Evolutionary conservation across 2,888 invertebrate species (phyloP), one percentile per base, ranked within the genome.

Genomic region (Folsomia manolachei): DNA sequence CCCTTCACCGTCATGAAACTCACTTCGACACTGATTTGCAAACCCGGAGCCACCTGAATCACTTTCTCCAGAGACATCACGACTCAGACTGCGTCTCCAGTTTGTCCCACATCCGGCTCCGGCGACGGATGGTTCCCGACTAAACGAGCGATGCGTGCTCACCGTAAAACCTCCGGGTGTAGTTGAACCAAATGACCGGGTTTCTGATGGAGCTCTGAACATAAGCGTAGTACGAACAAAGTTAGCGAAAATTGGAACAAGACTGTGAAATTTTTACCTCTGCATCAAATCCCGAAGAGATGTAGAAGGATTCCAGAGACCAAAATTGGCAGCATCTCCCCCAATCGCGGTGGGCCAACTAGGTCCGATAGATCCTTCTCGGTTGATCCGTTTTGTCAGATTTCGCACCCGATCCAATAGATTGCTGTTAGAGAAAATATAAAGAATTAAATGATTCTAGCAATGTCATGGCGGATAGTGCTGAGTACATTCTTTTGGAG

Each of bases 321-420:
- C 75, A 74, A 78, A 79, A 26, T 71, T 74, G n/a, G 73, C 71
- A 25, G 75, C 70, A 24, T 79, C 78, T 26, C 64, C 66, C 26
- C 62, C 68, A 82, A 56, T 18, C 21, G 88, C 87, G 81, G 87
- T 87, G 63, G 89, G 88, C 83, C 90, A 90, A 65, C 87, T 87
- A 62, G 87, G 86, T 75, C 88, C 83, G 71, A 88, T 85, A 61
- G 90, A 90, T 82, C 92, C 93, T 82, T 93, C 93, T 62, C 92
- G 91, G 83, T 93, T 93, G 80, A 94, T 86, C 78, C 92, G 89
- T 83, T 92, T 91, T 2, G 94, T 94, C 74, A 94, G 85, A 78
- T 92, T 92, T 71, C 93, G 89, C 14, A 92, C 92, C 91, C 80
- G 73, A 64, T 80, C 79, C 63, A 80, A 62, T 23, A 80, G 67